A percentile compares a stretch with the other conserved stretches of the same genome.
phyloP scores from a whole-genome alignment of 2,113 vertebrate genomes.

The Microcebus jonahi region DNA sequence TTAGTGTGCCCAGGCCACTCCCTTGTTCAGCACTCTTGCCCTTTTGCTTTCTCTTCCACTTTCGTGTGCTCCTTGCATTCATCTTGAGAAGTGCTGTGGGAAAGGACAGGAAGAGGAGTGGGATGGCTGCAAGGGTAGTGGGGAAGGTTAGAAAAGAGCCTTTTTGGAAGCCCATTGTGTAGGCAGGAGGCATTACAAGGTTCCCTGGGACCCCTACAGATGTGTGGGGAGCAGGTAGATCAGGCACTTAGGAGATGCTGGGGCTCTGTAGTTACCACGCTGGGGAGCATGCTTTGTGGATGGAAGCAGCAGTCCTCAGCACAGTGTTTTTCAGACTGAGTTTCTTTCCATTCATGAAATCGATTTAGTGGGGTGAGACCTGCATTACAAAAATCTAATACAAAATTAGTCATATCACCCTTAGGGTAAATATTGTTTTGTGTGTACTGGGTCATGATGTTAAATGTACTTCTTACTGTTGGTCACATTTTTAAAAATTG shows the following conservation, averaged over 20 bases:
- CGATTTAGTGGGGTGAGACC: neutral
- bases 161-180: neutral
- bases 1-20: neutral
- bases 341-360: neutral
- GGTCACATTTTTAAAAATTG: neutral
- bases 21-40: neutral
- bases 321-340: neutral
- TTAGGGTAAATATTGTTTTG: neutral
- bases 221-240: neutral
- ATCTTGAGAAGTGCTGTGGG: neutral
- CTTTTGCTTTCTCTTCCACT: conserved; percentile 55
- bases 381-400: neutral
- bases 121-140: neutral
- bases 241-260: neutral
- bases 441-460: neutral
- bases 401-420: neutral
- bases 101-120: neutral
- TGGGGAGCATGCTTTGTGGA: neutral
- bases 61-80: neutral
- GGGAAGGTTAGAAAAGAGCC: neutral
- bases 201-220: neutral
- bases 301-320: neutral
- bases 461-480: neutral
- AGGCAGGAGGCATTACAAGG: neutral
- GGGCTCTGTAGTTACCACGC: neutral